Evolutionary conservation across 30 jellyfish, hydroid and myxozoan species (phyloP).

Genomic region (Aurelia aurita): DNA sequence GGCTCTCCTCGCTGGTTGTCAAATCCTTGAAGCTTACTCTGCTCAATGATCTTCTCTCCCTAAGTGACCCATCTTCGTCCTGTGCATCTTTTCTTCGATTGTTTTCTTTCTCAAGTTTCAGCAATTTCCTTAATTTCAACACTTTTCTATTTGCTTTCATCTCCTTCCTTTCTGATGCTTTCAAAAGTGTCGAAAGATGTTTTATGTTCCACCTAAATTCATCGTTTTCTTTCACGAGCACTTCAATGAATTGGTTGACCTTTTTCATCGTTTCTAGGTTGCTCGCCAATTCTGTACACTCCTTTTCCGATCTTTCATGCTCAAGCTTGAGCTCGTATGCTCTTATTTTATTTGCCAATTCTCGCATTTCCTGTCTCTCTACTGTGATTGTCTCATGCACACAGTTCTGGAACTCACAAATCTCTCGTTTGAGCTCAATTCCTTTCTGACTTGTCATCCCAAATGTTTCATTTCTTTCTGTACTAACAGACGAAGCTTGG

Average conservation of each 20-base stretch:
- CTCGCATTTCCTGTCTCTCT: slow-evolving; percentile 4
- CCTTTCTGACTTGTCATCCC: no score
- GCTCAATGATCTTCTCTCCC: no score
- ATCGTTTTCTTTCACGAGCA: neutral
- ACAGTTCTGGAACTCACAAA: neutral
- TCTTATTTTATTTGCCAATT: neutral
- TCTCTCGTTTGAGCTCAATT: neutral
- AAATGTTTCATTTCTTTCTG: no score
- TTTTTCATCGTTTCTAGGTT: neutral
- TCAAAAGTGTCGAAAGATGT: slow-evolving; percentile 1
- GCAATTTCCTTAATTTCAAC: no score
- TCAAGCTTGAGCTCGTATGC: neutral
- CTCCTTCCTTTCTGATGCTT: neutral
- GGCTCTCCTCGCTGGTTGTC: no score
- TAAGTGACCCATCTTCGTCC: no score
- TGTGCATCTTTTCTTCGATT: no score
- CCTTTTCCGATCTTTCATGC: neutral
- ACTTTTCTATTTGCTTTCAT: no score
- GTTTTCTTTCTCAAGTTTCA: no score
- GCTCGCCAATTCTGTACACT: neutral
- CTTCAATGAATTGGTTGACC: neutral
- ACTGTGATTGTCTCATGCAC: neutral
- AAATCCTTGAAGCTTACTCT: no score
- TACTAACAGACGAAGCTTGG: no score
- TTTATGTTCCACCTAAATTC: neutral